Percentiles rank a stretch among this genome's conserved stretches.
phyloP scores from a whole-genome alignment of 2,113 vertebrate genomes.

The Melanotaenia duboulayi region DNA sequence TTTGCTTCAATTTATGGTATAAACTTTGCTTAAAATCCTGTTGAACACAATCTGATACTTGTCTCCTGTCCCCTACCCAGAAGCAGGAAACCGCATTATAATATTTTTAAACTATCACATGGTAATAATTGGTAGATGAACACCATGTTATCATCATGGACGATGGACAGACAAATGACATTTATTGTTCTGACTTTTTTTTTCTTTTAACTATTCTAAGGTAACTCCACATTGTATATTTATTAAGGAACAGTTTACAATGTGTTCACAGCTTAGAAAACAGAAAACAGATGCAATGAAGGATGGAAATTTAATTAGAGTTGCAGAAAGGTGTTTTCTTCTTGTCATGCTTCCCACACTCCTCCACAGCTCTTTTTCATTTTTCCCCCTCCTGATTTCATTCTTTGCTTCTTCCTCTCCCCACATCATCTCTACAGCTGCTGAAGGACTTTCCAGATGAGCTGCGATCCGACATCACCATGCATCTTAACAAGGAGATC shows the following conservation, averaged over 20 bases:
- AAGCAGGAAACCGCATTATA: too few species aligned
- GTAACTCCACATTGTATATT: background rate
- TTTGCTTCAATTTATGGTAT: too few species aligned
- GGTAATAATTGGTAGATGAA: too few species aligned
- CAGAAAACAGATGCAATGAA: conserved; percentile 2
- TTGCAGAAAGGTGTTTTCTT: conserved; percentile 32
- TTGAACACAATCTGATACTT: too few species aligned
- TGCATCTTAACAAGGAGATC: conserved; percentile 99
- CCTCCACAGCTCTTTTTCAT: background rate
- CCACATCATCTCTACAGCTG: conserved; percentile 82
- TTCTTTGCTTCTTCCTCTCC: background rate
- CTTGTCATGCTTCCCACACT: conserved; percentile 21
- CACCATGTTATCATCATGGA: conserved; percentile 27
- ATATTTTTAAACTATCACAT: too few species aligned
- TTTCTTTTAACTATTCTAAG: background rate
- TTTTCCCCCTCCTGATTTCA: background rate
- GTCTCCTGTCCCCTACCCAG: too few species aligned
- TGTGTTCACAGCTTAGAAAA: background rate
- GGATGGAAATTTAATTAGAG: conserved; percentile 26
- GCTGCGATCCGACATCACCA: conserved; percentile 96
- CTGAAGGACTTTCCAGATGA: conserved; percentile 98
- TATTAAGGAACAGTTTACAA: background rate
- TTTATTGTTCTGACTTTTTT: background rate
- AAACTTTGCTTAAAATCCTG: too few species aligned
- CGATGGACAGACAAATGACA: conserved; percentile 24